These are phyloP conservation scores for Pitangus sulphuratus DNA, from an alignment of 2,797 vertebrate species.

Conservation along the genomic window DNA sequence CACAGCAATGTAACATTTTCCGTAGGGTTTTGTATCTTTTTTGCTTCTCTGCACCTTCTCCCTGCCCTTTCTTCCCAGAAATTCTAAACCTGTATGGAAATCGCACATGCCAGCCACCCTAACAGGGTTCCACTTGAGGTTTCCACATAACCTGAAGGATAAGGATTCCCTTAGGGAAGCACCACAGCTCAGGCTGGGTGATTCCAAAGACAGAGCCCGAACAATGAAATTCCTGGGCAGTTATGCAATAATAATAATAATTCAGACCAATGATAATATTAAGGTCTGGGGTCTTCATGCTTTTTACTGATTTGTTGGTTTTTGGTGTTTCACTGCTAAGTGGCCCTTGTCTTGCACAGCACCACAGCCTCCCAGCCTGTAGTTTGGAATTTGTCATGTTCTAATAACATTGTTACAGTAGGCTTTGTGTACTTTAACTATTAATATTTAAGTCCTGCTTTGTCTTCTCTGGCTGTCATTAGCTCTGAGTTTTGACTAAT, in stretches of 20 bases:
- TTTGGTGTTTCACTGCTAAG: not conserved
- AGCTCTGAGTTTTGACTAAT: not conserved
- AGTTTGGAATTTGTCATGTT: not conserved
- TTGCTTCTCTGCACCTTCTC: not conserved
- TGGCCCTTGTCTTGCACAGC: rapidly evolving
- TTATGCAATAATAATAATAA: not conserved
- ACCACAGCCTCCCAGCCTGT: not conserved
- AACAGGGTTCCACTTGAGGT: rapidly evolving
- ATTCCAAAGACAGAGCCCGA: not conserved
- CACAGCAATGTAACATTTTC: rapidly evolving
- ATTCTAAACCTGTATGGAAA: not conserved
- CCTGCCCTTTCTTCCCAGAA: not conserved
- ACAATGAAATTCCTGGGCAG: not conserved
- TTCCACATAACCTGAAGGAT: not conserved
- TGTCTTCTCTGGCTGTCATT: not conserved
- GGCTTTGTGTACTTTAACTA: not conserved
- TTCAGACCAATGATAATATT: not conserved
- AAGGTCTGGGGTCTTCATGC: not conserved
- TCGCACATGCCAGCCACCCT: rapidly evolving
- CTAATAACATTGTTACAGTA: rapidly evolving
- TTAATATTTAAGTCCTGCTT: not conserved
- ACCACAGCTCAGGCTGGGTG: not conserved
- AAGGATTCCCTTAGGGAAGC: not conserved
- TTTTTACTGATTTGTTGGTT: not conserved
- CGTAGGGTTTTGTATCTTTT: not conserved